A percentile compares a stretch with the other conserved stretches of the same genome.
Conservation (phyloP, 2,888 invertebrate species). For the Ceriagrion tenellum region DNA sequence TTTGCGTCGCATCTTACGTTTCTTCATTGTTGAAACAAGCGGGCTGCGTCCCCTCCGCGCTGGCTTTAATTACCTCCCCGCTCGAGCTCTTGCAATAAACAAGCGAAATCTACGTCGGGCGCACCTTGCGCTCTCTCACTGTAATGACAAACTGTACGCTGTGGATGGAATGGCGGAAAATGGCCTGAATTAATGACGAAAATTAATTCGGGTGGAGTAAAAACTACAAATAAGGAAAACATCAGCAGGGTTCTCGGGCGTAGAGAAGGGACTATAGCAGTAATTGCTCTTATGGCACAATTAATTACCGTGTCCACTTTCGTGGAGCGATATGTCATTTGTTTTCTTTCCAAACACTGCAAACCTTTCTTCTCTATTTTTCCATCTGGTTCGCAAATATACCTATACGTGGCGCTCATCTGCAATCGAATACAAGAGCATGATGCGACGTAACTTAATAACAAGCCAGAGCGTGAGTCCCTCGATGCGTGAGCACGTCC, state of each 20-base stretch:
- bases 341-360: background rate
- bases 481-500: background rate
- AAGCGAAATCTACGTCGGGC: background rate
- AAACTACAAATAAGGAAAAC: background rate
- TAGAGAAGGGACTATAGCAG: background rate
- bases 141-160: background rate
- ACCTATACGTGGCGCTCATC: background rate
- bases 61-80: background rate
- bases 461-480: background rate
- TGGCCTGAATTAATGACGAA: background rate
- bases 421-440: background rate
- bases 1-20: background rate
- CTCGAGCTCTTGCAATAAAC: background rate
- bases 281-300: background rate
- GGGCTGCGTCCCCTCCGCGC: background rate
- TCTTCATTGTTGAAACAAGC: background rate
- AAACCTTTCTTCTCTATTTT: background rate
- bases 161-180: background rate
- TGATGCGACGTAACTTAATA: background rate
- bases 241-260: background rate
- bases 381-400: background rate
- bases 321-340: background rate
- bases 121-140: background rate
- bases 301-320: background rate
- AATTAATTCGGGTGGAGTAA: background rate